Conservation (phyloP, 1,140 invertebrate species). For the Brachionus angularis region DNA sequence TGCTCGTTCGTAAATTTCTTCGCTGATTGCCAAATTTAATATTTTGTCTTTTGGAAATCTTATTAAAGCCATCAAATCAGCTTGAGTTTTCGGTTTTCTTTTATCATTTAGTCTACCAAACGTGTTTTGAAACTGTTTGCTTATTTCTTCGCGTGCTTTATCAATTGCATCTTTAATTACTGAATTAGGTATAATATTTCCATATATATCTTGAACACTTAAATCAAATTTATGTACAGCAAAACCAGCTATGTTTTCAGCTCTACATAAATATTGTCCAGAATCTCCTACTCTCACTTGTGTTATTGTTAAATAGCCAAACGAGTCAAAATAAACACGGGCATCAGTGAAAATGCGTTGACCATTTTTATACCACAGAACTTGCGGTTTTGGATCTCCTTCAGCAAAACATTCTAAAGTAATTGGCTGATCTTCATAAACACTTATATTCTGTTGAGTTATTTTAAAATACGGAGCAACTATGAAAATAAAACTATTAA, state of each 20-base stretch:
- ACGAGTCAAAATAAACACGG: constrained; percentile 8
- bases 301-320: constrained; percentile 17
- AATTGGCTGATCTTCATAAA: not conserved
- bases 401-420: constrained; percentile 28
- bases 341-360: constrained; percentile 1
- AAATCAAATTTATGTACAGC: constrained; percentile 5
- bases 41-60: constrained; percentile 15
- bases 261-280: constrained; percentile 24
- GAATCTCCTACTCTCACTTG: constrained; percentile 6
- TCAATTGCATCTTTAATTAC: not conserved
- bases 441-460: constrained; percentile 41
- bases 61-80: constrained; percentile 34
- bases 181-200: not conserved
- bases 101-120: not conserved
- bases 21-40: constrained; percentile 17
- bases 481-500: no score
- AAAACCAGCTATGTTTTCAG: constrained; percentile 23
- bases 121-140: constrained; percentile 8
- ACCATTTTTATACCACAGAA: constrained; percentile 29
- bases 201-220: constrained; percentile 26
- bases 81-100: constrained; percentile 14
- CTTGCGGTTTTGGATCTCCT: constrained; percentile 24
- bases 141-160: constrained; percentile 31
- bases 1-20: constrained; percentile 42
- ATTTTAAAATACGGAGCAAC: constrained; percentile 32